Conservation (phyloP, 2,113 vertebrate genomes). For the Phaethornis superciliosus region DNA sequence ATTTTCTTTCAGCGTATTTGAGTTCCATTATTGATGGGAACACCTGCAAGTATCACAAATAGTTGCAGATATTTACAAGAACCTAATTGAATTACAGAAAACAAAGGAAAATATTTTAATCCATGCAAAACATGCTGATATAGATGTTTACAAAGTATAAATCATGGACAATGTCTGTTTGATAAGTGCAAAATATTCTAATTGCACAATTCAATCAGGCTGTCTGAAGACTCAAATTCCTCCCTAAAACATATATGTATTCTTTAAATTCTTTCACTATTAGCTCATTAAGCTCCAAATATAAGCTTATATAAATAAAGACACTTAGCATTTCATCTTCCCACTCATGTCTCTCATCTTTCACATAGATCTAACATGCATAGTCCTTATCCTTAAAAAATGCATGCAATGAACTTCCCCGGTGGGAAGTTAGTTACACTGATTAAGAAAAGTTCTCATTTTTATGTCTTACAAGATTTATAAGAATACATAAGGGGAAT, state of each 20-base stretch:
- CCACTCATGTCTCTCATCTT: neutral
- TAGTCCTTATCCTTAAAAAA: neutral
- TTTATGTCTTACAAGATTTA: neutral
- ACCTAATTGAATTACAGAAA: neutral
- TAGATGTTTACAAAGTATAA: neutral
- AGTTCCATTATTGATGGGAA: neutral
- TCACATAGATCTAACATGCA: neutral
- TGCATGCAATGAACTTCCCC: neutral
- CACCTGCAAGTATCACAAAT: neutral
- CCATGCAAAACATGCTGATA: neutral
- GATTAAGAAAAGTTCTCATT: neutral
- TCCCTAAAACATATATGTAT: neutral
- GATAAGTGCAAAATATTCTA: neutral
- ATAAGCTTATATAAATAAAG: neutral
- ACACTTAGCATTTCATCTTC: neutral
- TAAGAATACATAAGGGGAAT: neutral
- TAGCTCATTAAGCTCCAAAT: neutral
- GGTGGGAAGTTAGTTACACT: neutral
- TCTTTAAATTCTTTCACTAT: neutral
- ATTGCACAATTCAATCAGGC: neutral
- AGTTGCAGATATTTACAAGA: neutral
- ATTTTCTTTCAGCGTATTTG: neutral
- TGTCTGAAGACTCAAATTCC: neutral
- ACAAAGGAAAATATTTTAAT: neutral
- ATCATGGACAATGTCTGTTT: neutral